Evolutionary conservation across 2,888 invertebrate species (phyloP), one percentile per base, ranked within the genome.

Genomic region (Melipona bicolor): DNA sequence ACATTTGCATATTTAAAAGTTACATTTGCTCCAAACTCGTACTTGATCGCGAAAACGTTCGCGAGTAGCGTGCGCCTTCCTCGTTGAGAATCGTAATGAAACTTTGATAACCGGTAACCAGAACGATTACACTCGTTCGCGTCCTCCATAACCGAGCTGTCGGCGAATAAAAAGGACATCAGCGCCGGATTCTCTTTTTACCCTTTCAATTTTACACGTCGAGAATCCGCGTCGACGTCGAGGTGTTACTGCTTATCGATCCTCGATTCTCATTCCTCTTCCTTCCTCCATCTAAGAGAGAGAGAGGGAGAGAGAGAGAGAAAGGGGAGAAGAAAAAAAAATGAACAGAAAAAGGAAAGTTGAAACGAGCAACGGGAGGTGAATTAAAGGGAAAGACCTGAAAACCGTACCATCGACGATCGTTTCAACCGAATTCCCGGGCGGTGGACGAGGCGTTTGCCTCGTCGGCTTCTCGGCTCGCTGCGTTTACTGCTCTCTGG

Each of bases 341-440:
- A 27, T 1, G 19, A 19, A 3, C 3, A 19, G 56, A 27, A 59
- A 59, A 13, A n/a, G 4, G 6, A 21, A n/a, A 6, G 49, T 9
- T 61, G 5, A 15, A 52, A 50, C 15, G 69, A 21, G 52, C 36
- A 15, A 56, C 15, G 43, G 4, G 49, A n/a, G 52, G 32, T 64
- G 62, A 73, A 73, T 64, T 74, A 74, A 64, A n/a, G 24, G 52
- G 17, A 64, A 64, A 54, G 36, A n/a, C 13, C 19, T 64, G 74
- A 52, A 65, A 54, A 61, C 52, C 54, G 64, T 64, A 54, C 52
- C 64, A 21, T 67, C 32, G 52, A 13, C 36, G 36, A 17, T 27
- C 21, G 43, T 27, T 56, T 43, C 54, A 43, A 27, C 36, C 67
- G 54, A 65, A 56, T 75, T 52, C 19, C 36, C 73, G 17, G 32